These are phyloP conservation scores for Natrix natrix DNA, from an alignment of 2,797 vertebrate genomes.

Conservation along the genomic window DNA sequence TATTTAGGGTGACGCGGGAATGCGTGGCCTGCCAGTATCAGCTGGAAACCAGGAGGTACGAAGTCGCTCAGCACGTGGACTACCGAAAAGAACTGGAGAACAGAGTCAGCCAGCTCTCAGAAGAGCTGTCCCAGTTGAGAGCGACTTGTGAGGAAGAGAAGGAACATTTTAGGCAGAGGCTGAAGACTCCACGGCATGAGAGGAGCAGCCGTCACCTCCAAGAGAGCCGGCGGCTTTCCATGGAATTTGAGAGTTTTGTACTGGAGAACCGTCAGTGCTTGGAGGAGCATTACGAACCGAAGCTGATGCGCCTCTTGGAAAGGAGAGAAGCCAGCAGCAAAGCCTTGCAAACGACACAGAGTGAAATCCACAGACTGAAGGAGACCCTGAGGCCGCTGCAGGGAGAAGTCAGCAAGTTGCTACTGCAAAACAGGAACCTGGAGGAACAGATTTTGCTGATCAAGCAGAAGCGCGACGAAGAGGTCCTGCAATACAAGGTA, in stretches of 20 bases:
- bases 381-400: constrained; percentile 77
- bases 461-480: constrained; percentile 78
- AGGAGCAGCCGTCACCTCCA: constrained; percentile 78
- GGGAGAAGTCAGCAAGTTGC: constrained; percentile 74
- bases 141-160: constrained; percentile 76
- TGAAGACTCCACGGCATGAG: constrained; percentile 62
- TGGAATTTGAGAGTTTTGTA: constrained; percentile 81
- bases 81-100: constrained; percentile 71
- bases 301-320: constrained; percentile 79
- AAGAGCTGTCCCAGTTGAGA: constrained; percentile 74
- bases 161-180: constrained; percentile 65
- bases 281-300: constrained; percentile 85
- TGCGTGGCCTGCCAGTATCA: constrained; percentile 86
- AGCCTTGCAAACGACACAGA: constrained; percentile 77
- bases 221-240: constrained; percentile 79
- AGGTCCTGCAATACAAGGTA: constrained; percentile 81
- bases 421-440: constrained; percentile 77
- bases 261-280: constrained; percentile 75
- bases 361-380: constrained; percentile 76
- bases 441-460: constrained; percentile 79
- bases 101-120: constrained; percentile 71
- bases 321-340: constrained; percentile 76
- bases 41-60: constrained; percentile 77
- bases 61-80: constrained; percentile 78
- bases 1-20: constrained; percentile 82